Evolutionary conservation across 1,140 invertebrate species (phyloP).

Genomic region (Eueides isabella): DNA sequence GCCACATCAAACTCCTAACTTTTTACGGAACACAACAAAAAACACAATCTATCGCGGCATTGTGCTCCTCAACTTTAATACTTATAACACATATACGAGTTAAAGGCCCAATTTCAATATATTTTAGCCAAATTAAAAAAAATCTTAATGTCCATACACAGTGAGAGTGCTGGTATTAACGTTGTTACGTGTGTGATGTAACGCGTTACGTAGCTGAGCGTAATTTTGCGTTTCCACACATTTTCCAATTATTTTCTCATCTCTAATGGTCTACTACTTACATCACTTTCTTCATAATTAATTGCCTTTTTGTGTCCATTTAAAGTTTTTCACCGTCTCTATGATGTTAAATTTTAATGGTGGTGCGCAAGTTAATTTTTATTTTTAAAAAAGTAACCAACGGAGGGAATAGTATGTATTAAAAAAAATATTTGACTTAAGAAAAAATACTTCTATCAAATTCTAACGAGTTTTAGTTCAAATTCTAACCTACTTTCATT

Average conservation of each 20-base stretch:
- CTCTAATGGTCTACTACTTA: slow-evolving; percentile 16
- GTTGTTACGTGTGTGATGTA: background rate
- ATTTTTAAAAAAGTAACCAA: background rate
- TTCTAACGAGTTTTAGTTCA: too few relatives aligned
- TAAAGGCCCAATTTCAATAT: background rate
- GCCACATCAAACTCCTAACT: too few relatives aligned
- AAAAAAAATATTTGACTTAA: too few relatives aligned
- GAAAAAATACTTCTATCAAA: too few relatives aligned
- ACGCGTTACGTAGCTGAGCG: background rate
- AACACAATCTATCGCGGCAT: too few relatives aligned
- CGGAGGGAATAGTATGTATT: too few relatives aligned
- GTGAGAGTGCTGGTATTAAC: background rate
- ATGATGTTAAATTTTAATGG: background rate
- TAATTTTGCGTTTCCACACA: slow-evolving; percentile 17
- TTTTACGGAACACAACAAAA: too few relatives aligned
- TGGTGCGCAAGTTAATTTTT: background rate
- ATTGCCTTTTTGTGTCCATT: background rate
- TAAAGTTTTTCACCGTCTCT: slow-evolving; percentile 9
- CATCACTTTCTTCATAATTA: slow-evolving; percentile 13
- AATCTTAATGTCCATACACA: background rate
- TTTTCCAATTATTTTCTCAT: slow-evolving; percentile 32
- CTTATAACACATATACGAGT: too few relatives aligned
- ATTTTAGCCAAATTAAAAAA: background rate
- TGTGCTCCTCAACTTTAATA: too few relatives aligned
- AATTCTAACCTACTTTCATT: too few relatives aligned